phyloP scores from a whole-genome alignment of 2,888 invertebrate species.

The Apodemia duryi region DNA sequence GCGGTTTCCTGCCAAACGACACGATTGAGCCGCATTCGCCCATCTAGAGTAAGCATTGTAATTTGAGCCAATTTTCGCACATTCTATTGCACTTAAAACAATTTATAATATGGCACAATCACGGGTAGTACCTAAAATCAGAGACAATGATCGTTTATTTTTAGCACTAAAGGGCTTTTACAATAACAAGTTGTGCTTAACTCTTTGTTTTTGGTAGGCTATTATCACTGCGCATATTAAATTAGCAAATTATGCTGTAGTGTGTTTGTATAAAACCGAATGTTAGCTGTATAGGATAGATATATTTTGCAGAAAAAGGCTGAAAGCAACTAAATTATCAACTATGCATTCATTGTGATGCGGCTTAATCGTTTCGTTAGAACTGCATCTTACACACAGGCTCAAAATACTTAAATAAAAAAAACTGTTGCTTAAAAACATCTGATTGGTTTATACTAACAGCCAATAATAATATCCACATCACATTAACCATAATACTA shows the following conservation, averaged over 20 bases:
- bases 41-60: constrained; percentile 72
- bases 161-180: constrained; percentile 11
- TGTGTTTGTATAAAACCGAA: neutral
- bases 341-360: constrained; percentile 25
- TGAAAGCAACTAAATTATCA: neutral
- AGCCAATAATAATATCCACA: constrained; percentile 3
- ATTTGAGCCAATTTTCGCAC: constrained; percentile 22
- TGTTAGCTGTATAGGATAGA: neutral
- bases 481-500: constrained; percentile 6
- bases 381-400: neutral
- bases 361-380: constrained; percentile 39
- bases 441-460: neutral
- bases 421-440: neutral
- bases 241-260: neutral
- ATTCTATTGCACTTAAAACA: constrained; percentile 23
- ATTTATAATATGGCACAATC: constrained; percentile 22
- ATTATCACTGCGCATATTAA: constrained; percentile 6
- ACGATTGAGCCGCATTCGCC: constrained; percentile 75
- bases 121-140: constrained; percentile 11
- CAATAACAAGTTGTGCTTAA: constrained; percentile 15
- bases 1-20: constrained; percentile 76
- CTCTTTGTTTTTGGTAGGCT: constrained; percentile 16
- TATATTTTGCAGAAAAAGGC: neutral
- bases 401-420: neutral
- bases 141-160: neutral